Evolutionary conservation across 2,797 vertebrate species (phyloP), one percentile per base, ranked within the genome.

Genomic region (Pachyuromys duprasi): DNA sequence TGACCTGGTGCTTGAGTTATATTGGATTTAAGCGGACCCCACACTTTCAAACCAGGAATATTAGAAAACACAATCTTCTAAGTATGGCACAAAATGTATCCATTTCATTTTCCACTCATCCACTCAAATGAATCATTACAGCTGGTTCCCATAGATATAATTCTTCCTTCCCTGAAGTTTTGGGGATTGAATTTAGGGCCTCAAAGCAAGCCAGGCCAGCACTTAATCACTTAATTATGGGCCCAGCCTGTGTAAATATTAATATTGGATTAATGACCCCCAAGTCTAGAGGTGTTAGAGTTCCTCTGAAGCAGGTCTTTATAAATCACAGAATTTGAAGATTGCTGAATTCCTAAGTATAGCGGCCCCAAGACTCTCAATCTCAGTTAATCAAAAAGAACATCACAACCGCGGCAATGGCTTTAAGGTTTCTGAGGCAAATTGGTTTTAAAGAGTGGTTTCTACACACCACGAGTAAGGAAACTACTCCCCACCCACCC

Each of bases 241-340:
- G 28, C 20, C 22, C 28, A 67, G 33, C 26, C 42, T 55, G 70
- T 13, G 24, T 18, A 79, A 89, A 80, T 72, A 93, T 15, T 69
- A 84, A 55, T 15, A 82, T 0, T 74, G 26, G n/a, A 63, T 36
- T 33, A 3, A 8, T 24, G 76, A 60, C 18, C 28, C 13, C 39
- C 2, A 6, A 75, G 31, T 39, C 36, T 60, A 36, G 8, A 33
- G 24, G 5, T 45, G 55, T n/a, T 26, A 49, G 2, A 31, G 20
- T 55, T 75, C 2, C 3, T 78, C 55, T 89, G 31, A 31, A 76
- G 36, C 12, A 33, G 5, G 0, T 76, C 67, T 79, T 72, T 55
- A 70, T 84, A 95, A 90, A 88, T 86, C 33, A 76, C 15, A 39
- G 53, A 90, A 86, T 18, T 33, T 65, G 60, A 90, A 88, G 20